A percentile compares a stretch with the other conserved stretches of the same genome.
Evolutionary conservation across 1,140 invertebrate species (phyloP).

Genomic region (Lepidurus apus): DNA sequence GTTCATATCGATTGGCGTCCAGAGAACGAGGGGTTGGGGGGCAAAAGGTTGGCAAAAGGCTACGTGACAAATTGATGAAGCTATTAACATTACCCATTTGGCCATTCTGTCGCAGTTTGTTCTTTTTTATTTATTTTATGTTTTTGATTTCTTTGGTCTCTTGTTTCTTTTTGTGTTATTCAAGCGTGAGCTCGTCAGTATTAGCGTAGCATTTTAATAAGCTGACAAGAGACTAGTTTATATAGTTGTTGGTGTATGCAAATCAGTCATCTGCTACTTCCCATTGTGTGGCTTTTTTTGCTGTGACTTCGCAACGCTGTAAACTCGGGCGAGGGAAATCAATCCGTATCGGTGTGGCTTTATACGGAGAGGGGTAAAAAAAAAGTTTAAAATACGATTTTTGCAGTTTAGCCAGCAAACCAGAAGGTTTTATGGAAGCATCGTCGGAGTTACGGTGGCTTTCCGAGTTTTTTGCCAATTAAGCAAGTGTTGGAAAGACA

Average conservation of each 20-base stretch:
- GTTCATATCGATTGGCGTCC: too few species aligned
- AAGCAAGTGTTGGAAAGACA: slow-evolving; percentile 13
- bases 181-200: neutral
- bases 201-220: slow-evolving; percentile 3
- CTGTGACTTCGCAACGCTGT: too few species aligned
- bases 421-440: neutral
- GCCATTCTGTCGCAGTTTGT: neutral
- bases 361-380: neutral
- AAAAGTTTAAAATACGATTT: neutral
- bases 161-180: neutral
- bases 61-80: slow-evolving; percentile 8
- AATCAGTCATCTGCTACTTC: too few species aligned
- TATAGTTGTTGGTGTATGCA: neutral
- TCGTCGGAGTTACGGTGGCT: neutral
- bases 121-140: neutral
- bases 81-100: slow-evolving; percentile 23
- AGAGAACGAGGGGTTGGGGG: neutral
- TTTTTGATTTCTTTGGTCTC: too few species aligned
- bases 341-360: neutral
- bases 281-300: too few species aligned
- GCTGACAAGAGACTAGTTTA: neutral
- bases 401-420: neutral
- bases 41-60: neutral
- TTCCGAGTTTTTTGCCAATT: neutral
- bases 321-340: neutral